phyloP scores from a whole-genome alignment of 2,888 invertebrate genomes.

The Diadromus collaris region DNA sequence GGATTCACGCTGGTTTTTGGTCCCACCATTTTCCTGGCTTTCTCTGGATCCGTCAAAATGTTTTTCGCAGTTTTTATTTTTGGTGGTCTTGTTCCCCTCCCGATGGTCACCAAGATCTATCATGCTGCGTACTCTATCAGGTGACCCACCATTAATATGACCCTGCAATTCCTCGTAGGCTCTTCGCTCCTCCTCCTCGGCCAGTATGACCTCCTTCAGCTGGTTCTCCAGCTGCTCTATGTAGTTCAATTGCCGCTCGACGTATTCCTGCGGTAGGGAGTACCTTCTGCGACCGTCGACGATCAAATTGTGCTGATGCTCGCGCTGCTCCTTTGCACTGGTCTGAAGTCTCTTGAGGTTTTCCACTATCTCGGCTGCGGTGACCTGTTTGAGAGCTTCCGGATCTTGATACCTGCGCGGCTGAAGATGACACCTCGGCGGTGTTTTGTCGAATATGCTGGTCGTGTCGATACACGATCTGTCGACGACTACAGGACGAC shows the following conservation, averaged over 20 bases:
- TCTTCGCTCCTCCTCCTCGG: slow-evolving; percentile 72
- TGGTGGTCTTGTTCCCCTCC: neutral
- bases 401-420: slow-evolving; percentile 63
- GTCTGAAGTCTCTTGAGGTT: slow-evolving; percentile 72
- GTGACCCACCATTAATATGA: slow-evolving; percentile 49
- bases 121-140: slow-evolving; percentile 29
- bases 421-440: slow-evolving; percentile 67
- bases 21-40: slow-evolving; percentile 3
- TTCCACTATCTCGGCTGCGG: slow-evolving; percentile 70
- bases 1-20: slow-evolving; percentile 60
- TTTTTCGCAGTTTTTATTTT: slow-evolving; percentile 19
- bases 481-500: slow-evolving; percentile 72
- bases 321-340: slow-evolving; percentile 59
- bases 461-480: slow-evolving; percentile 77
- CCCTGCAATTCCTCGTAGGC: slow-evolving; percentile 66
- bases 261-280: slow-evolving; percentile 71
- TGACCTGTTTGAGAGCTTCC: slow-evolving; percentile 67
- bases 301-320: slow-evolving; percentile 64
- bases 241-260: slow-evolving; percentile 72
- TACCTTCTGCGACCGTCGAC: slow-evolving; percentile 63
- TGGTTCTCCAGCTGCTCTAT: slow-evolving; percentile 73
- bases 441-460: slow-evolving; percentile 76
- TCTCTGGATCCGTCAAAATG: slow-evolving; percentile 4
- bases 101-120: slow-evolving; percentile 27
- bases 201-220: slow-evolving; percentile 72